Evolutionary conservation across 2,113 vertebrate species (phyloP), one percentile per base, ranked within the genome.

Genomic region (Nibea albiflora): DNA sequence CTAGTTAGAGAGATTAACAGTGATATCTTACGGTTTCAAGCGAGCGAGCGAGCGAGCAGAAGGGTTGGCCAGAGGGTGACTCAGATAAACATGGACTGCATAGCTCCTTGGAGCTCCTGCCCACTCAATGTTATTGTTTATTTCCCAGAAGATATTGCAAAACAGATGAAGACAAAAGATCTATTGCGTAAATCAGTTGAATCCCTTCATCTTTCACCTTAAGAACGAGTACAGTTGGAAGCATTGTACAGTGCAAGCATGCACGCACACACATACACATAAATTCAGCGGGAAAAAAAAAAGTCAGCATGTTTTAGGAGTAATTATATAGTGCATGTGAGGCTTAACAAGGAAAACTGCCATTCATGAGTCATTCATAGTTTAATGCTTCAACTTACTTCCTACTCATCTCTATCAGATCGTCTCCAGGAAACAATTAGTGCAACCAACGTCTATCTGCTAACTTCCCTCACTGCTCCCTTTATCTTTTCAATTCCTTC

Each of bases 1-100:
- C 62, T 58, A 39, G 47, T 56, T 39, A 46, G 49, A 77, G 16
- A 80, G 69, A 84, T 57, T 19, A 67, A 75, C 2, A 16, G 54
- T 11, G 44, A 71, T 56, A 88, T 61, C 66, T 73, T 7, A 44
- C 3, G 28, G 28, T 15, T 46, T 14, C 44, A 66, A 50, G 24
- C 6, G 4, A 42, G 39, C 2, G 4, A 42, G 39, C 2, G 31
- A n/a, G 22, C 11, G 58, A 56, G 57, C 35, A 52, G 44, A 73
- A 22, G n/a, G 60, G 53, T 52, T 46, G 14, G 49, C 15, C 15
- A 52, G 15, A 26, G 15, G 42, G 10, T 0, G n/a, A 67, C 24
- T 63, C 73, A 56, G 26, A 70, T 61, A 79, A 79, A 79, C 42
- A 73, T 35, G 24, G 12, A 54, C 15, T 46, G 10, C 50, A 52